Evolutionary conservation across 1,140 invertebrate genomes (phyloP).

Genomic region (Rhynchophorus ferrugineus): DNA sequence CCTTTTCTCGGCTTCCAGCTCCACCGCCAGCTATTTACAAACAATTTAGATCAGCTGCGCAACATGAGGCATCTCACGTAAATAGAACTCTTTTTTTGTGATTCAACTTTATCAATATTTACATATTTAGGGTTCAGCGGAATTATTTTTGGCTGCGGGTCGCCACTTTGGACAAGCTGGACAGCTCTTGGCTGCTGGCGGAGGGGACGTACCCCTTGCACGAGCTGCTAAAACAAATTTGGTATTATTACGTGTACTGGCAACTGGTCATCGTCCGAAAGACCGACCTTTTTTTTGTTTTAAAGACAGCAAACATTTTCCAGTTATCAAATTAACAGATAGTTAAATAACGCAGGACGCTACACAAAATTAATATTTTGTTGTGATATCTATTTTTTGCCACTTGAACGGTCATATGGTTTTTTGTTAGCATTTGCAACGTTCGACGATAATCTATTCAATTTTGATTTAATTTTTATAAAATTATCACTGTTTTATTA

Average conservation of each 20-base stretch:
- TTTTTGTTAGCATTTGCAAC: no score
- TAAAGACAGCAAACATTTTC: constrained; percentile 18
- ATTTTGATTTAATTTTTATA: no score
- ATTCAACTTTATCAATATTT: not conserved
- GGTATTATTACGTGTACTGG: constrained; percentile 13
- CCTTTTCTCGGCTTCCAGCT: constrained; percentile 77
- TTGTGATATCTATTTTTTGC: no score
- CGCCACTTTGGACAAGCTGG: constrained; percentile 18
- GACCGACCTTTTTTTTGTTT: constrained; percentile 16
- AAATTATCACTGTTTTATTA: no score
- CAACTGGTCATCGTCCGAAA: constrained; percentile 14
- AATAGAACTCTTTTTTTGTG: not conserved
- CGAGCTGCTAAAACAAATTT: constrained; percentile 17
- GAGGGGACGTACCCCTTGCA: constrained; percentile 9
- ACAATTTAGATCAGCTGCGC: constrained; percentile 15
- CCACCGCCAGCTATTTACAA: constrained; percentile 67
- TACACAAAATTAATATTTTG: no score
- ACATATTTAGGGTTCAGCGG: constrained; percentile 12
- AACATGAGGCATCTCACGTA: constrained; percentile 13
- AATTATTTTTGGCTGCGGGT: constrained; percentile 14
- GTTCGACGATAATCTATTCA: no score
- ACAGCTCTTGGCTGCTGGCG: constrained; percentile 13
- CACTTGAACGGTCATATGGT: no score
- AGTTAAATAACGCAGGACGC: constrained; percentile 15
- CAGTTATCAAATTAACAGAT: constrained; percentile 16